A percentile compares a stretch with the other conserved stretches of the same genome.
These are phyloP conservation scores for Leucopsar rothschildi DNA, from an alignment of 2,113 vertebrate genomes.

Conservation along the genomic window DNA sequence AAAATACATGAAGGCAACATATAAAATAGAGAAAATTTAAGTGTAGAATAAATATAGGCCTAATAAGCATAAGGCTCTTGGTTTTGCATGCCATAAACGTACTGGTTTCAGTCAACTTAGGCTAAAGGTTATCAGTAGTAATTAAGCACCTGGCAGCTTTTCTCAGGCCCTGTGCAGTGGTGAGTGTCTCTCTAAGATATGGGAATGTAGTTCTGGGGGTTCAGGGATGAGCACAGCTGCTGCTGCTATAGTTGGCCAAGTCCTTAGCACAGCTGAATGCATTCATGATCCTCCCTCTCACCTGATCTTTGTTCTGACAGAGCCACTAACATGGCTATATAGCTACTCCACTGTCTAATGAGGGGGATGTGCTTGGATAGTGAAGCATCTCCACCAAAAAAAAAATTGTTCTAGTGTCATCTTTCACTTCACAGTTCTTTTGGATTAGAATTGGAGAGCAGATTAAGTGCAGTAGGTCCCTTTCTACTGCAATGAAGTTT, in stretches of 20 bases:
- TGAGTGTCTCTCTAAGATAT: background rate
- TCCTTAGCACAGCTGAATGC: background rate
- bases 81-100: background rate
- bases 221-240: background rate
- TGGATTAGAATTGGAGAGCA: background rate
- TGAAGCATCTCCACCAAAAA: fast-evolving
- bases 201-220: background rate
- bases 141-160: background rate
- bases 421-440: background rate
- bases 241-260: background rate
- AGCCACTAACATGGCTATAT: background rate
- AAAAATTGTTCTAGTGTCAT: too few species aligned
- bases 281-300: background rate
- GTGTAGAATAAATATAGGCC: background rate
- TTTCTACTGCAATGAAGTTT: background rate
- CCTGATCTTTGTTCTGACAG: background rate
- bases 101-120: background rate
- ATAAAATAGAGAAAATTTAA: background rate
- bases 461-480: background rate
- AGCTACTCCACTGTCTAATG: background rate
- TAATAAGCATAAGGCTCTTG: background rate
- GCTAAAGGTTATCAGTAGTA: background rate
- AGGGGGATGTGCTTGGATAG: background rate
- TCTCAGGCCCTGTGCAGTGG: background rate
- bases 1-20: background rate